These are phyloP conservation scores for Gallinago paraguaiae DNA, from an alignment of 2,113 vertebrate genomes.

Conservation along the genomic window DNA sequence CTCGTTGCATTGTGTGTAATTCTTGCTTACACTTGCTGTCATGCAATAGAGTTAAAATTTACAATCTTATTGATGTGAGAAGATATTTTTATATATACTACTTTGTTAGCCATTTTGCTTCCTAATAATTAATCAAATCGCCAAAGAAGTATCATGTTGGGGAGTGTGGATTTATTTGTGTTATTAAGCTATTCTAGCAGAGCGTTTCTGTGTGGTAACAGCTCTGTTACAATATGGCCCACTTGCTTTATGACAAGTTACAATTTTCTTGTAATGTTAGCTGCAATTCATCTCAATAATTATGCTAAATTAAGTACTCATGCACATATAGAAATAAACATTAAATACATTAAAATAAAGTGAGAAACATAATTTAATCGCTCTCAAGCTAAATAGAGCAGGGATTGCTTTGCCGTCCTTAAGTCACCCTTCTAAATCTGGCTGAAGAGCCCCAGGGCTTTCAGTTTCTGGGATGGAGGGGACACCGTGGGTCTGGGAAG, in stretches of 20 bases:
- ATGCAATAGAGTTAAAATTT: conserved; percentile 72
- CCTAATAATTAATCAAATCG: conserved; percentile 77
- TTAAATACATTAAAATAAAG: conserved; percentile 70
- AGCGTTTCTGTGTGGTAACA: conserved; percentile 60
- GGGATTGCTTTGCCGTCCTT: not conserved
- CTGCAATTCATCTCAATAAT: conserved; percentile 80
- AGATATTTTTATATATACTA: conserved; percentile 77
- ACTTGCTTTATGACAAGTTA: conserved; percentile 80
- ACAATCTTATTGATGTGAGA: conserved; percentile 69
- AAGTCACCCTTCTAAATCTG: not conserved
- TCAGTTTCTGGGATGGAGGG: accelerated
- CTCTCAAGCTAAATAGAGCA: not conserved
- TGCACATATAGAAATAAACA: conserved; percentile 76
- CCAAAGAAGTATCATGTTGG: conserved; percentile 65
- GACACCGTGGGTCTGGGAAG: not conserved
- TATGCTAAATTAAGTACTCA: conserved; percentile 77
- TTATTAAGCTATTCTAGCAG: conserved; percentile 70
- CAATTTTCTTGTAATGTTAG: conserved; percentile 82
- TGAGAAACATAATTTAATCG: conserved; percentile 62
- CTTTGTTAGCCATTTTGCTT: conserved; percentile 76
- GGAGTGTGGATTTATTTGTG: conserved; percentile 65
- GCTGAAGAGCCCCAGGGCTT: not conserved
- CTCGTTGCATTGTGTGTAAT: conserved; percentile 67
- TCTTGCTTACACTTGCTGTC: conserved; percentile 77
- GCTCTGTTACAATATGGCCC: conserved; percentile 68